phyloP scores from a whole-genome alignment of 2,888 invertebrate genomes.

The Nipponacmea schrenckii region DNA sequence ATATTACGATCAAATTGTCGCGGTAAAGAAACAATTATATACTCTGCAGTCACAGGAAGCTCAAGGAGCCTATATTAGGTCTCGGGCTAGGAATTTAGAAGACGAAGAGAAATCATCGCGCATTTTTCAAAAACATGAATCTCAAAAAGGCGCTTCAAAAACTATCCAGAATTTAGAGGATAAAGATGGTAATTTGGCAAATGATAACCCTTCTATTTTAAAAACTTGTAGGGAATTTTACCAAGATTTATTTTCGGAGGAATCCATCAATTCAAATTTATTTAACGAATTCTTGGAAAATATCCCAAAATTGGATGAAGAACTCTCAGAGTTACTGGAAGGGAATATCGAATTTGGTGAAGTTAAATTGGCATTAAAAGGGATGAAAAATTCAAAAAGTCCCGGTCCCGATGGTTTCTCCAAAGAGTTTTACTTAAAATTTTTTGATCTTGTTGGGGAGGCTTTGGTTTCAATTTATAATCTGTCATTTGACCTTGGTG shows the following conservation, averaged over 20 bases:
- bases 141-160: no score
- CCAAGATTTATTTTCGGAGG: slow-evolving; percentile 12
- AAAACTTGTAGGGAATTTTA: slow-evolving; percentile 14
- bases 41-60: no score
- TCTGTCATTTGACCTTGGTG: no score
- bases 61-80: slow-evolving; percentile 6
- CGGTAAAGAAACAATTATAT: slow-evolving; percentile 6
- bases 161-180: slow-evolving; percentile 9
- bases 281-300: slow-evolving; percentile 11
- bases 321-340: slow-evolving; percentile 3
- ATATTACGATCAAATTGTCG: background rate
- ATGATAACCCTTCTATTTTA: slow-evolving; percentile 12
- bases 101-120: background rate
- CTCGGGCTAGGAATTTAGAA: background rate
- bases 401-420: no score
- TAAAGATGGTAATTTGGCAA: slow-evolving; percentile 3
- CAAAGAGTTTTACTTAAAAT: no score
- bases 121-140: slow-evolving; percentile 2
- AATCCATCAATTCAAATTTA: slow-evolving; percentile 15
- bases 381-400: slow-evolving; percentile 27
- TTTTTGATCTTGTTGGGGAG: no score
- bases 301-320: slow-evolving; percentile 16
- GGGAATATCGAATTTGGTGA: slow-evolving; percentile 10
- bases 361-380: slow-evolving; percentile 18
- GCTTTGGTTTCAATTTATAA: no score